Evolutionary conservation across 2,888 invertebrate species (phyloP).

Genomic region (Drosophila stalkeri): DNA sequence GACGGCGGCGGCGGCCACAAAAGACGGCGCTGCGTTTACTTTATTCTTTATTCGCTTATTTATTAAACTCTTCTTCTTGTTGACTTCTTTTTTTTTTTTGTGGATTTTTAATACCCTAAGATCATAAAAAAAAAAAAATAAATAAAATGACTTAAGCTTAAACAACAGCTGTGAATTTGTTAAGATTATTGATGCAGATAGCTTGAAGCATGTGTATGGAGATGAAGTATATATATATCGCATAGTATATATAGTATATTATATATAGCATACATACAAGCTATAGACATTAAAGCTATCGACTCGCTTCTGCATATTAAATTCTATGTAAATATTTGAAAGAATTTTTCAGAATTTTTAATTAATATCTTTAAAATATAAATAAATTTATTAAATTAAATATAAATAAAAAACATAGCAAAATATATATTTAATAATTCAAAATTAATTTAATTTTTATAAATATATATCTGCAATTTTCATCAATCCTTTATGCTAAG

Average conservation of each 20-base stretch:
- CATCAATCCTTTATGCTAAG: no score
- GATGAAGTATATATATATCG: background rate
- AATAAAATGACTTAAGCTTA: background rate
- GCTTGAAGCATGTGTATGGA: background rate
- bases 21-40: conserved; percentile 17
- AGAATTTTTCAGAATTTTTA: no score
- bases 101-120: conserved; percentile 19
- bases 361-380: no score
- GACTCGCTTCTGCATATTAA: background rate
- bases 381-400: no score
- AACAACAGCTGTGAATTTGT: background rate
- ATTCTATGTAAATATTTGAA: background rate
- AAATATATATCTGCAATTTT: no score
- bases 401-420: no score
- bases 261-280: background rate
- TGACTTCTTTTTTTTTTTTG: background rate
- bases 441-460: no score
- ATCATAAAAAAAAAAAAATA: background rate
- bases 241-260: background rate
- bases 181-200: background rate
- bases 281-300: background rate
- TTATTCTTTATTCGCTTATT: conserved; percentile 22
- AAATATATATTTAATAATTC: no score
- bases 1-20: conserved; percentile 25
- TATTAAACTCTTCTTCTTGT: conserved; percentile 6